Evolutionary conservation across 1,140 invertebrate genomes (phyloP).

Genomic region (Drosophila kurseongensis): DNA sequence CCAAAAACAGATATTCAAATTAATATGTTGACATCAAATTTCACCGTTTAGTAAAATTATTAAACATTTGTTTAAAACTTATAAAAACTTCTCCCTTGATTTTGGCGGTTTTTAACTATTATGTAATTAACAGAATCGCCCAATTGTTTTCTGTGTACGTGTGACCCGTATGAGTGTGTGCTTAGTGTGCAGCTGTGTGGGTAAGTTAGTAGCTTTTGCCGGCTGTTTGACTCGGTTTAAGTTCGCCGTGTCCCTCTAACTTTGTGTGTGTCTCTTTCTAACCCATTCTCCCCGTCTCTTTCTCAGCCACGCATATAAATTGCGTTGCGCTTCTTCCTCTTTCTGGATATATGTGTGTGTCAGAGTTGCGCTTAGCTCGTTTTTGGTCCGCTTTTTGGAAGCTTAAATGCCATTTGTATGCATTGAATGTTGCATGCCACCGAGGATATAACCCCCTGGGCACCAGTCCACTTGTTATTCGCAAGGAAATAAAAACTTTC

Average conservation of each 20-base stretch:
- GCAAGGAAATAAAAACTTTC: conserved; percentile 49
- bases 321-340: conserved; percentile 26
- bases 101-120: too few species aligned
- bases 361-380: conserved; percentile 70
- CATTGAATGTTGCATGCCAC: conserved; percentile 80
- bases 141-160: conserved; percentile 3
- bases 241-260: conserved; percentile 49
- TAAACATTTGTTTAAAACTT: too few species aligned
- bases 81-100: too few species aligned
- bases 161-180: conserved; percentile 16
- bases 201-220: conserved; percentile 79
- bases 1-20: too few species aligned
- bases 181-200: conserved; percentile 27
- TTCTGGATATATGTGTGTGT: conserved; percentile 30
- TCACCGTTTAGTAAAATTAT: too few species aligned
- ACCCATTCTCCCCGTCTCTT: conserved; percentile 14
- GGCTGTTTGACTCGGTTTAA: conserved; percentile 77
- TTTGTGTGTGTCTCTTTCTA: conserved; percentile 24
- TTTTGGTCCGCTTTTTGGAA: conserved; percentile 54
- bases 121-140: too few species aligned
- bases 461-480: not conserved
- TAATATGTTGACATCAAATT: too few species aligned
- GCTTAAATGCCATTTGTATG: conserved; percentile 84
- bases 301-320: conserved; percentile 47
- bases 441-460: conserved; percentile 18